Conservation (phyloP, 2,113 vertebrate species). For the Rhegmatorhina hoffmannsi region DNA sequence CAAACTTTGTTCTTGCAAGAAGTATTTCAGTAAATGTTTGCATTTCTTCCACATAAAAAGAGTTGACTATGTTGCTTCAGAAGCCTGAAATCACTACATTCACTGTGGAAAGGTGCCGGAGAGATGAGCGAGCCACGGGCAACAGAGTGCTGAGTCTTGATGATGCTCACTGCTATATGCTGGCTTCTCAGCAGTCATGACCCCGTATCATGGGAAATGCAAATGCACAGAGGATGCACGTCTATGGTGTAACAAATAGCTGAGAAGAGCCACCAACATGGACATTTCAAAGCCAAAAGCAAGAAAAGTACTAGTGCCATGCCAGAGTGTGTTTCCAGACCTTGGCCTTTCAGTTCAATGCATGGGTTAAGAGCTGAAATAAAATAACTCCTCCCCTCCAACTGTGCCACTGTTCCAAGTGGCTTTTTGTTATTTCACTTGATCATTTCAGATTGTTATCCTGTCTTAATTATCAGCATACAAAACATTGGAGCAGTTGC, state of each 20-base stretch:
- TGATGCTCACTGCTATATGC: neutral
- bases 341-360: neutral
- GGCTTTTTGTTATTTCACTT: neutral
- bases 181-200: neutral
- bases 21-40: neutral
- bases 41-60: neutral
- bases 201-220: neutral
- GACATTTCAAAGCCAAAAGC: neutral
- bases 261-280: neutral
- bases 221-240: neutral
- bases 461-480: neutral
- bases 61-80: neutral
- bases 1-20: neutral
- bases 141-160: rapidly evolving
- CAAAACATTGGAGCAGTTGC: neutral
- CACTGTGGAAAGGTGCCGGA: neutral
- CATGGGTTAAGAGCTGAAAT: neutral
- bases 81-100: neutral
- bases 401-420: neutral
- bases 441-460: neutral
- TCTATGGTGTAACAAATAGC: neutral
- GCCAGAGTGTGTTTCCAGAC: neutral
- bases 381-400: neutral
- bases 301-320: neutral
- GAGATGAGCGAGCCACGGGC: rapidly evolving